These are phyloP conservation scores for Danionella cerebrum DNA, from an alignment of 2,113 vertebrate genomes.

Conservation along the genomic window DNA sequence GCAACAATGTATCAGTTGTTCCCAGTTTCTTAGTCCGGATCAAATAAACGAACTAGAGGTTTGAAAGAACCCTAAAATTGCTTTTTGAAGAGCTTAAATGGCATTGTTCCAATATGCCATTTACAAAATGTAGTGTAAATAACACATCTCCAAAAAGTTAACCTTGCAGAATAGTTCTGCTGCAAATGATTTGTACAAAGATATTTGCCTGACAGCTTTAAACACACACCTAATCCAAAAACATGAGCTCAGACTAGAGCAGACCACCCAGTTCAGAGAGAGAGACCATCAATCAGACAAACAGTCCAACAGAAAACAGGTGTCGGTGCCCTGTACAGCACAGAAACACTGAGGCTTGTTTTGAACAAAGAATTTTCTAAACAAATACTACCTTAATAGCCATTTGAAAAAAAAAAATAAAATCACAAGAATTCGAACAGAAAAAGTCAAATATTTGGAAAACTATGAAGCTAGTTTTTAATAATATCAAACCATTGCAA, in stretches of 20 bases:
- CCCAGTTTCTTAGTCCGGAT: no score
- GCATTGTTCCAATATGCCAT: no score
- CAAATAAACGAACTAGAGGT: no score
- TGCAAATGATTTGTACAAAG: background rate
- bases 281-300: constrained; percentile 1
- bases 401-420: no score
- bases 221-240: background rate
- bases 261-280: constrained; percentile 8
- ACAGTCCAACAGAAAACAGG: background rate
- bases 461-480: background rate
- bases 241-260: background rate
- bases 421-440: no score
- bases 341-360: background rate
- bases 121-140: no score
- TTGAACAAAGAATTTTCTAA: background rate
- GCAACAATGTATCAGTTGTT: no score
- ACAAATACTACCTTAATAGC: background rate
- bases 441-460: background rate
- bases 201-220: background rate
- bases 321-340: background rate
- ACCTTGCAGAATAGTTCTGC: background rate
- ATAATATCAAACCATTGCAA: no score
- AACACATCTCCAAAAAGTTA: background rate
- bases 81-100: no score
- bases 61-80: no score